These are phyloP conservation scores for Torymus tubicola DNA, from an alignment of 2,888 invertebrate species.

Conservation along the genomic window DNA sequence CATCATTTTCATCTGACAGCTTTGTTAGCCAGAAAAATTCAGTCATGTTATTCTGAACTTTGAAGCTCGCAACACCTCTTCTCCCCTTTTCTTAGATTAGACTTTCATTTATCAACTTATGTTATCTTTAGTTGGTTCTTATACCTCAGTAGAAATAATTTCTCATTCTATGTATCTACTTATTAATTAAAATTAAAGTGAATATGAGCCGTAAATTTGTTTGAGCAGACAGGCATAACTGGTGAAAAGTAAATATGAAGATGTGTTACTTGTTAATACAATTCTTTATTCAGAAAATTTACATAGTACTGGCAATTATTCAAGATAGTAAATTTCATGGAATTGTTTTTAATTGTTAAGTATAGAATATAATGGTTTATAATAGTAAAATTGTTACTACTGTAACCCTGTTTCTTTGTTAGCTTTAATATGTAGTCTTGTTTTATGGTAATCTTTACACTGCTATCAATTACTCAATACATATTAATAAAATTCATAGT, in stretches of 20 bases:
- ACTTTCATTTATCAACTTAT: slow-evolving; percentile 25
- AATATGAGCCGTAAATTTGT: neutral
- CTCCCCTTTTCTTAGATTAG: slow-evolving; percentile 12
- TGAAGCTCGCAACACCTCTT: slow-evolving; percentile 1
- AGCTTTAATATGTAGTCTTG: too few relatives aligned
- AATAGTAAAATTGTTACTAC: too few relatives aligned
- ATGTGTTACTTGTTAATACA: neutral
- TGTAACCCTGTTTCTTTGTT: too few relatives aligned
- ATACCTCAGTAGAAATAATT: slow-evolving; percentile 29
- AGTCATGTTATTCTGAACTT: slow-evolving; percentile 11
- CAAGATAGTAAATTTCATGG: neutral
- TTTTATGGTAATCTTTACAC: too few relatives aligned
- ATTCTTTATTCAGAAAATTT: slow-evolving; percentile 15
- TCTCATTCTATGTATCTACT: slow-evolving; percentile 4
- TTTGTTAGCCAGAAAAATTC: neutral
- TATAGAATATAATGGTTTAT: too few relatives aligned
- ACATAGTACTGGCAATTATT: neutral
- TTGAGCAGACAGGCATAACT: slow-evolving; percentile 15
- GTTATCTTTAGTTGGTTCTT: slow-evolving; percentile 36
- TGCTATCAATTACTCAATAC: neutral
- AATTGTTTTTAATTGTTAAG: slow-evolving; percentile 1
- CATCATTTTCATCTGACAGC: neutral
- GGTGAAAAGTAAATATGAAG: slow-evolving; percentile 23
- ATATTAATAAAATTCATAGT: too few relatives aligned
- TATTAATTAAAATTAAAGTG: slow-evolving; percentile 19